Conservation (phyloP, 2,113 vertebrate species). For the zebrafish (Danio rerio) region GRCz12tu NC_133186.1:37142001-37142500, state of each 20-base stretch:
- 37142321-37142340: too few relatives aligned
- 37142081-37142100: background rate
- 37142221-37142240: background rate
- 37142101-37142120: constrained; percentile 34
- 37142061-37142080: background rate
- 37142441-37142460: too few relatives aligned
- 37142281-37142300: too few relatives aligned
- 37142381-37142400: too few relatives aligned
- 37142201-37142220: background rate
- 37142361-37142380: too few relatives aligned
- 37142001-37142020: background rate
- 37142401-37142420: too few relatives aligned
- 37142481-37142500: too few relatives aligned
- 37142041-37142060: background rate
- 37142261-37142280: background rate
- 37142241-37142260: too few relatives aligned
- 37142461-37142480: too few relatives aligned
- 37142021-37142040: background rate
- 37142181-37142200: background rate
- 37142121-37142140: constrained; percentile 14
- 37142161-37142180: background rate
- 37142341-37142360: too few relatives aligned
- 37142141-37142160: background rate
- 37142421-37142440: too few relatives aligned
- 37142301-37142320: too few relatives aligned